A percentile compares a stretch with the other conserved stretches of the same genome.
Evolutionary conservation across 2,797 vertebrate species (phyloP).

Genomic region (Tenualosa thibaudeaui): DNA sequence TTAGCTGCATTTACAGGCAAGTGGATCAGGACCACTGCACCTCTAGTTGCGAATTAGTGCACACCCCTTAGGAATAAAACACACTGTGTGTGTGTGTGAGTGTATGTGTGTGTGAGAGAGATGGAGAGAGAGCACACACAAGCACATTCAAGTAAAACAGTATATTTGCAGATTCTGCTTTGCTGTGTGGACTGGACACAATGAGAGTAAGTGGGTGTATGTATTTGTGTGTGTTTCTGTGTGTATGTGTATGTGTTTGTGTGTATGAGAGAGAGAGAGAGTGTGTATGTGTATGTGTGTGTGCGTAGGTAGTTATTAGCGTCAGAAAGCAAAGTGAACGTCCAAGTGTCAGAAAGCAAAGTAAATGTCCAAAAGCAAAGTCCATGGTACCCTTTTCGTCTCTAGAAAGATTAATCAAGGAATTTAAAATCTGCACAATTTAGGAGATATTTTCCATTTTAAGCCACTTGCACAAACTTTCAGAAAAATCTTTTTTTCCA

Average conservation of each 20-base stretch:
- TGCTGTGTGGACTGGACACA: not conserved
- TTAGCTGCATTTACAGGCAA: slow-evolving; percentile 57
- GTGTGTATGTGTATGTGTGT: no score
- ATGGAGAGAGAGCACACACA: slow-evolving; percentile 1
- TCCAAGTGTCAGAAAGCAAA: no score
- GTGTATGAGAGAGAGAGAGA: no score
- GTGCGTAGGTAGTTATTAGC: not conserved
- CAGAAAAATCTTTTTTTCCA: not conserved
- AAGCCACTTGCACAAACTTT: not conserved
- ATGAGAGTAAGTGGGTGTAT: not conserved
- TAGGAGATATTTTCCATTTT: not conserved
- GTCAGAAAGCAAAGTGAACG: no score
- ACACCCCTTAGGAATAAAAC: not conserved
- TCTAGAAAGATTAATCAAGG: not conserved
- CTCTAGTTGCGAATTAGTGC: slow-evolving; percentile 19
- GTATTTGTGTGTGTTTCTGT: not conserved
- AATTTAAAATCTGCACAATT: not conserved
- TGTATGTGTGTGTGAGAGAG: not conserved
- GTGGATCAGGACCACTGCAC: slow-evolving; percentile 30
- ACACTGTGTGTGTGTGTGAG: not conserved
- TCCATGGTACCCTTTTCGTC: no score
- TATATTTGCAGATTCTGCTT: not conserved
- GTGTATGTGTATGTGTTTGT: not conserved
- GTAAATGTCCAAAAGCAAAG: no score
- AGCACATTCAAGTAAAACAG: not conserved